These are phyloP conservation scores for Mycteria americana DNA, from an alignment of 2,797 vertebrate genomes.

Conservation along the genomic window DNA sequence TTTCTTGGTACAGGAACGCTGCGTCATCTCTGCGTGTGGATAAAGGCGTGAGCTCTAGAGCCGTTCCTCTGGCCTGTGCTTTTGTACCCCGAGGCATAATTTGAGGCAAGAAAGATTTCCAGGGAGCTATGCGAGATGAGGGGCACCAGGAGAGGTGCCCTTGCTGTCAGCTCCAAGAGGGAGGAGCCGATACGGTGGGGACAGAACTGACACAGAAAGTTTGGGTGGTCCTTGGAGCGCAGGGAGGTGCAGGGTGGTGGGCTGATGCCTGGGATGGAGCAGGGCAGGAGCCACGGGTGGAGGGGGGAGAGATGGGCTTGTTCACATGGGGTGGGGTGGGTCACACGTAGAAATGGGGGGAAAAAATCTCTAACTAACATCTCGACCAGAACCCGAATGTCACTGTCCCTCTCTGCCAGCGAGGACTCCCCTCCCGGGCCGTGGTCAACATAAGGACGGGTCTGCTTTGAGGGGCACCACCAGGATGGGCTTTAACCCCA, in stretches of 20 bases:
- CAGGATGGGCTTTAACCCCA: background rate
- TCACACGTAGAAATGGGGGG: rapidly evolving
- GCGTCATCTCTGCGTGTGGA: rapidly evolving
- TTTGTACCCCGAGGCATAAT: no score
- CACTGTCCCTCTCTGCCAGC: background rate
- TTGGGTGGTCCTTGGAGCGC: background rate
- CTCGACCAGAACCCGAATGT: background rate
- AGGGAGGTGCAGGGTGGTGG: background rate
- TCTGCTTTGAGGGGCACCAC: background rate
- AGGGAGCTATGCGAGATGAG: background rate
- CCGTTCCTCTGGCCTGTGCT: background rate
- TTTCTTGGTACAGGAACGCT: rapidly evolving
- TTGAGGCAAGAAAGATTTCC: background rate
- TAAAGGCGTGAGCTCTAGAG: background rate
- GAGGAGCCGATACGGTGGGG: background rate
- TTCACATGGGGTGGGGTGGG: background rate
- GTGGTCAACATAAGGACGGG: rapidly evolving
- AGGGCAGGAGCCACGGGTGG: background rate
- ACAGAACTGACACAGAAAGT: background rate
- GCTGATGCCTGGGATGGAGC: background rate
- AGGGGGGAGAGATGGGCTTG: background rate
- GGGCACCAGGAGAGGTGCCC: background rate
- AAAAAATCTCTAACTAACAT: background rate
- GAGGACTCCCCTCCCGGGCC: rapidly evolving
- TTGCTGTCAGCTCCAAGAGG: background rate